A percentile compares a stretch with the other conserved stretches of the same genome.
Evolutionary conservation across 1,140 invertebrate genomes (phyloP).

Genomic region (Drusus annulatus): DNA sequence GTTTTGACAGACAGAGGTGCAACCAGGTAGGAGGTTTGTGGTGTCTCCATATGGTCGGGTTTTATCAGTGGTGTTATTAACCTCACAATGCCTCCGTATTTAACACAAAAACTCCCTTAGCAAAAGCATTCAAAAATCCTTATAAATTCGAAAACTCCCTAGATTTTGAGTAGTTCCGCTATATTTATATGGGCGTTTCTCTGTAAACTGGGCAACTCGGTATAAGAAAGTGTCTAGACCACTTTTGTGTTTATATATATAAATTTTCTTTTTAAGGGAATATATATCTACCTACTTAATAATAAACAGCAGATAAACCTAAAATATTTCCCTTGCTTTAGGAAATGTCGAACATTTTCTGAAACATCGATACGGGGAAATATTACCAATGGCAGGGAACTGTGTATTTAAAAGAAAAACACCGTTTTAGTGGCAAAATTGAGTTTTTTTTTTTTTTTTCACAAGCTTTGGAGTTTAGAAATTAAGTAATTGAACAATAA

Average conservation of each 20-base stretch:
- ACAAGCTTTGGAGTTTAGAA: not conserved
- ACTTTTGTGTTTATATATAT: not conserved
- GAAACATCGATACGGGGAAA: not conserved
- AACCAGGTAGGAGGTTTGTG: no score
- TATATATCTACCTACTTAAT: not conserved
- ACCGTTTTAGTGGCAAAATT: not conserved
- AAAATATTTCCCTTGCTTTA: not conserved
- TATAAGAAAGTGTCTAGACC: not conserved
- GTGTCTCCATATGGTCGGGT: no score
- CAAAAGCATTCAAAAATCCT: no score
- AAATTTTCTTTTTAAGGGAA: not conserved
- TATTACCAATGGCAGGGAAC: not conserved
- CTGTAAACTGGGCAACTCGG: no score
- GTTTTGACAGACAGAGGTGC: no score
- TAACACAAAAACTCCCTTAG: no score
- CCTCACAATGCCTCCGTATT: no score
- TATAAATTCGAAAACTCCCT: no score
- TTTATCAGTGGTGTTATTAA: no score
- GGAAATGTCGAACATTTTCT: not conserved
- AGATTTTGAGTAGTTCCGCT: no score
- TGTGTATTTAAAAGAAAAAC: not conserved
- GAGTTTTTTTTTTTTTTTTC: not conserved
- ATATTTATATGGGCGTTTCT: no score
- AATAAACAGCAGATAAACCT: not conserved
- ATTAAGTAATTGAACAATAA: not conserved